A percentile compares a stretch with the other conserved stretches of the same genome.
Evolutionary conservation across 2,797 vertebrate genomes (phyloP).

Genomic region (Notolepis coatsorum): DNA sequence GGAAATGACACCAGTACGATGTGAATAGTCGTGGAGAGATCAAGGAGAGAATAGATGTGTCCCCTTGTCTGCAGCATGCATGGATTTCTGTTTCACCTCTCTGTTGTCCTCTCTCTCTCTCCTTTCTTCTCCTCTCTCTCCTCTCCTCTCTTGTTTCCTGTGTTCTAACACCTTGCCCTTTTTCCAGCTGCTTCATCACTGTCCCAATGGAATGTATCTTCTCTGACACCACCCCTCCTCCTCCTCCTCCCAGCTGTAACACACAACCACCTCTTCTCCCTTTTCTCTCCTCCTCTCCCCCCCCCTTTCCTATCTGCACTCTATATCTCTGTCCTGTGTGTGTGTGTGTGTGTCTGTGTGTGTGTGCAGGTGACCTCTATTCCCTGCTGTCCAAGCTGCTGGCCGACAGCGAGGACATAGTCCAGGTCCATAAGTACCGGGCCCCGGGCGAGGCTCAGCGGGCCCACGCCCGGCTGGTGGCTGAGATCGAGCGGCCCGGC

Average conservation of each 20-base stretch:
- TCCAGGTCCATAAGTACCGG: slow-evolving; percentile 88
- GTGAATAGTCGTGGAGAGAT: no score
- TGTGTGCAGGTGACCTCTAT: slow-evolving; percentile 93
- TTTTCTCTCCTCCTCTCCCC: slow-evolving; percentile 38
- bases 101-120: neutral
- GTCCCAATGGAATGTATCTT: neutral
- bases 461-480: slow-evolving; percentile 88
- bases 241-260: neutral
- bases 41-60: no score
- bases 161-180: neutral
- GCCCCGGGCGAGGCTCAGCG: slow-evolving; percentile 84
- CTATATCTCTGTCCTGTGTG: slow-evolving; percentile 50
- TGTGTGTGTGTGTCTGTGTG: slow-evolving; percentile 61
- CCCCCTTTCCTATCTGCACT: slow-evolving; percentile 31
- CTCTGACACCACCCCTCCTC: neutral
- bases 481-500: slow-evolving; percentile 91
- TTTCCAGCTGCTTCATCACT: neutral
- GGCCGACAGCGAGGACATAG: slow-evolving; percentile 90
- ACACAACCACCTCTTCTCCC: slow-evolving; percentile 1
- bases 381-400: slow-evolving; percentile 94
- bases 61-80: neutral
- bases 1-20: no score
- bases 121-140: neutral
- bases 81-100: neutral
- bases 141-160: neutral